phyloP scores from a whole-genome alignment of 2,888 invertebrate species.

The Oscheius myriophilus region DNA sequence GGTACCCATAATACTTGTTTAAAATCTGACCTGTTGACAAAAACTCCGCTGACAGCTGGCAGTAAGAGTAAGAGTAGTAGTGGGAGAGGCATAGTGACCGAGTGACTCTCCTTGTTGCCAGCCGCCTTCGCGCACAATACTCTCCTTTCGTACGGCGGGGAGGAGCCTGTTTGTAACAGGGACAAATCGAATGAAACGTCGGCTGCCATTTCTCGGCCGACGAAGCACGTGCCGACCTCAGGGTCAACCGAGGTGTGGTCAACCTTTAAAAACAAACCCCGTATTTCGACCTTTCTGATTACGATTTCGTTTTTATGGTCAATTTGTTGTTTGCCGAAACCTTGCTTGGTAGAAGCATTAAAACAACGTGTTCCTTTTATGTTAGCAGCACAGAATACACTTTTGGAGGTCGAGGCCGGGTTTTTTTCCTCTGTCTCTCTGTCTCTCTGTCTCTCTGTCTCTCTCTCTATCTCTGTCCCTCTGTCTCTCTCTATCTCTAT shows the following conservation, averaged over 20 bases:
- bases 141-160: constrained; percentile 23
- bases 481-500: no score
- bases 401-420: no score
- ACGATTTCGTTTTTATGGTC: no score
- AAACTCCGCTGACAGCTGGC: constrained; percentile 2
- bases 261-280: constrained; percentile 5
- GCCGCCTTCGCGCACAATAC: constrained; percentile 24
- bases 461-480: no score
- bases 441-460: no score
- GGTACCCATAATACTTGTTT: no score
- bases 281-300: no score
- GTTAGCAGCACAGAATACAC: no score
- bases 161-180: constrained; percentile 29
- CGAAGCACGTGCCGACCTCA: constrained; percentile 9
- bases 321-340: no score
- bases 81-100: constrained; percentile 9
- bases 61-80: constrained; percentile 10
- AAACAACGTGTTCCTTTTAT: no score
- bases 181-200: constrained; percentile 26
- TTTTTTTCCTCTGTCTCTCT: no score
- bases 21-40: constrained; percentile 27
- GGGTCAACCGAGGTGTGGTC: constrained; percentile 1
- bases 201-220: constrained; percentile 16
- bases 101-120: not conserved
- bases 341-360: no score